Evolutionary conservation across 2,888 invertebrate genomes (phyloP).

Genomic region (Noctua janthe): DNA sequence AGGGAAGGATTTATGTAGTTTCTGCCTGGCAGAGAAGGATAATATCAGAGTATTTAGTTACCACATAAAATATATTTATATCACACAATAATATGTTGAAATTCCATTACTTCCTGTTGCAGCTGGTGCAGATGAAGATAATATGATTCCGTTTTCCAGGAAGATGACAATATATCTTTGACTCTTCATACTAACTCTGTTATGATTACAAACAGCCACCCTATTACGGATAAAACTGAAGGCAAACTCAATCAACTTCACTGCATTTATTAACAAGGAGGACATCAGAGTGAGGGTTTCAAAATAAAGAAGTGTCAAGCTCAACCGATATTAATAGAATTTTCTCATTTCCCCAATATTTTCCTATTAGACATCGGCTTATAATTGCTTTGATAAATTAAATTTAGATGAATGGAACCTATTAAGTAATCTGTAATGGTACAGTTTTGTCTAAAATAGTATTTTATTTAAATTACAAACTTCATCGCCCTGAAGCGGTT

Average conservation of each 20-base stretch:
- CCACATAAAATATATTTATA: slow-evolving; percentile 4
- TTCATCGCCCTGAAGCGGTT: neutral
- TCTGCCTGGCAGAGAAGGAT: neutral
- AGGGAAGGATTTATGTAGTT: neutral
- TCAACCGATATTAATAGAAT: neutral
- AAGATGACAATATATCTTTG: slow-evolving; percentile 10
- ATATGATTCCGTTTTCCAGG: slow-evolving; percentile 22
- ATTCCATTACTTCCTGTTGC: slow-evolving; percentile 48
- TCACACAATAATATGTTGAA: neutral
- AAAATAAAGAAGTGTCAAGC: slow-evolving; percentile 8
- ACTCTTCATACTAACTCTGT: neutral
- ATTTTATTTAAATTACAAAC: neutral
- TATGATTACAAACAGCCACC: neutral
- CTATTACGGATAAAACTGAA: neutral
- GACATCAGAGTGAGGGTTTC: neutral
- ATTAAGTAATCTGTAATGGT: too few relatives aligned
- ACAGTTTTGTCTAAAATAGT: neutral
- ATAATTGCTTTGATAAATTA: neutral
- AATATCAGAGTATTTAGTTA: neutral
- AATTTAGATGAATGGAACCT: neutral
- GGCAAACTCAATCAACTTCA: neutral
- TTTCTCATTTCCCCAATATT: neutral
- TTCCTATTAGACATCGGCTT: neutral
- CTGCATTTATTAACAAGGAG: neutral
- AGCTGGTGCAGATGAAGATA: slow-evolving; percentile 3